These are phyloP conservation scores for Glossophaga mutica DNA, from an alignment of 2,797 vertebrate species.

Conservation along the genomic window DNA sequence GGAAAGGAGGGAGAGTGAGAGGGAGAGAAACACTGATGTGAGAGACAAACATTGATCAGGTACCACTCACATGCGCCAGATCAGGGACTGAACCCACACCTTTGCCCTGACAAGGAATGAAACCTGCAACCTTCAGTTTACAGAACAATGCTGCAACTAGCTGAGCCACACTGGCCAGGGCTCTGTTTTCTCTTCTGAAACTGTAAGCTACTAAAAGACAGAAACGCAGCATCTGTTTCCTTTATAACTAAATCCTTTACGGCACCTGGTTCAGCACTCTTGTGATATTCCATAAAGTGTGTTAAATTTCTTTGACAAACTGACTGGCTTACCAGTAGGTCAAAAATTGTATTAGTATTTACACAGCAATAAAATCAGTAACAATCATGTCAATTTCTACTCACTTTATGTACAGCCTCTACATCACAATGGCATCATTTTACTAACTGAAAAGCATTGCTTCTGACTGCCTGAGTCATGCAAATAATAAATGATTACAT, in stretches of 20 bases:
- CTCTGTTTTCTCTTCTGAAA: conserved; percentile 17
- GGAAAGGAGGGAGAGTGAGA: not conserved
- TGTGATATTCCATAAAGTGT: not conserved
- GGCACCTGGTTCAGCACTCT: not conserved
- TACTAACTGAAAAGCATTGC: not conserved
- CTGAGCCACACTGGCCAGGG: not conserved
- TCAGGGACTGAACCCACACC: not conserved
- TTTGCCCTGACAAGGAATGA: not conserved
- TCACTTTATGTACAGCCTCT: not conserved
- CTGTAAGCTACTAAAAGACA: conserved; percentile 5
- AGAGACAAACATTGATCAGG: not conserved
- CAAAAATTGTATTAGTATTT: conserved; percentile 39
- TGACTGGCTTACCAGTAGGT: not conserved
- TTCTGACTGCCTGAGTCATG: not conserved
- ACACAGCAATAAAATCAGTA: conserved; percentile 46
- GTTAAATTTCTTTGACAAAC: not conserved
- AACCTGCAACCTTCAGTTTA: not conserved
- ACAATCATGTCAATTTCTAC: conserved; percentile 31
- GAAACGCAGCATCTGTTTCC: not conserved
- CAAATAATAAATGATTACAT: conserved; percentile 30
- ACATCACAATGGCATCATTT: not conserved
- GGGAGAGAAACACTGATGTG: not conserved
- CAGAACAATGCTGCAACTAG: not conserved
- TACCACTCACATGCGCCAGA: not conserved
- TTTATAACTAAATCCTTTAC: not conserved